A percentile compares a stretch with the other conserved stretches of the same genome.
Evolutionary conservation across 2,797 vertebrate genomes (phyloP).

Genomic region (Clarias laeviceps): DNA sequence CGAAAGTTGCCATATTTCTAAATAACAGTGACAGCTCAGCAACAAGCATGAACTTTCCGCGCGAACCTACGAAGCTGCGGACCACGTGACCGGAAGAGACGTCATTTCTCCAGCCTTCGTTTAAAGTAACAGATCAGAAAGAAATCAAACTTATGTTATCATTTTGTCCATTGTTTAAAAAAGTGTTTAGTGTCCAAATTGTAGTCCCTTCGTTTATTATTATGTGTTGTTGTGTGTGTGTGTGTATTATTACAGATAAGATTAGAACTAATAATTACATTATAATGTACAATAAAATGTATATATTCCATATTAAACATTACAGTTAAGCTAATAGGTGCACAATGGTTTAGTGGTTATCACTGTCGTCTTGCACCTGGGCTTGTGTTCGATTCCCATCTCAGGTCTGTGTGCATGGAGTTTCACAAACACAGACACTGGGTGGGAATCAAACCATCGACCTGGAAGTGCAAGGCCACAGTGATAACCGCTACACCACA

Average conservation of each 20-base stretch:
- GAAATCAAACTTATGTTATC: not conserved
- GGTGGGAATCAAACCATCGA: no score
- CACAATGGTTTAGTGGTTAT: no score
- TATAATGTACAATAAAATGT: not conserved
- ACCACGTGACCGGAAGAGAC: constrained; percentile 68
- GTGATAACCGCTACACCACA: no score
- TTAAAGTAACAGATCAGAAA: not conserved
- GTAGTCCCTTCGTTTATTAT: not conserved
- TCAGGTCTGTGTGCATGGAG: no score
- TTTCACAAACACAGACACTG: no score
- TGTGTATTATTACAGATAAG: no score
- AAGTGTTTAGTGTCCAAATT: no score
- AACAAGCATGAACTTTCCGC: constrained; percentile 59
- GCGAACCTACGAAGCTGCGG: constrained; percentile 67
- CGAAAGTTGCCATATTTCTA: not conserved
- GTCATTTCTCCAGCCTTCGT: constrained; percentile 33
- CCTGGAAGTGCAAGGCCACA: no score
- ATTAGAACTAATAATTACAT: not conserved
- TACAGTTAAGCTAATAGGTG: not conserved
- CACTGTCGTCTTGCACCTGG: no score
- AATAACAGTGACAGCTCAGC: not conserved
- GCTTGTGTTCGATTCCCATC: no score
- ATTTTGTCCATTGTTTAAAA: not conserved
- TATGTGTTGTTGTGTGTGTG: not conserved
- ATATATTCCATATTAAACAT: not conserved